Evolutionary conservation across 2,888 invertebrate species (phyloP).

Genomic region (Oxytorus armatus): DNA sequence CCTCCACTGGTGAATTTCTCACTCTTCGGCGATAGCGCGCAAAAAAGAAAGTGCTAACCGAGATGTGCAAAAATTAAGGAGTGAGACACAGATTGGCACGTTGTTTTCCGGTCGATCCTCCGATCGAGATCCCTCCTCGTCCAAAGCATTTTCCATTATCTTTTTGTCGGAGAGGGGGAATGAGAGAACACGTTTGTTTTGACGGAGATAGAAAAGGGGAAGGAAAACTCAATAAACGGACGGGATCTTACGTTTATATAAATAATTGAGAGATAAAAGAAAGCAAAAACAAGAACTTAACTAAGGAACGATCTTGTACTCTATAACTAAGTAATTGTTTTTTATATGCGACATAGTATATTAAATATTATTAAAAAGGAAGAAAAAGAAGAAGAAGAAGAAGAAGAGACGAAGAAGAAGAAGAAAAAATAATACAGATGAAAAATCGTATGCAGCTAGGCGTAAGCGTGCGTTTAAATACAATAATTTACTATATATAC

Average conservation of each 20-base stretch:
- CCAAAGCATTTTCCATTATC: constrained; percentile 33
- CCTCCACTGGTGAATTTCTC: neutral
- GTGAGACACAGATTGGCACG: constrained; percentile 1
- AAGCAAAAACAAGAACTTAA: constrained; percentile 66
- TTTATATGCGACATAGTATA: constrained; percentile 83
- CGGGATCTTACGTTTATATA: constrained; percentile 35
- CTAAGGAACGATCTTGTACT: constrained; percentile 81
- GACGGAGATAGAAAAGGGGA: constrained; percentile 25
- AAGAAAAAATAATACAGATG: constrained; percentile 63
- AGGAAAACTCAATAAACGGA: constrained; percentile 21
- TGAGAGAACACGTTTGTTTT: constrained; percentile 72
- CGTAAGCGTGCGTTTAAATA: constrained; percentile 80
- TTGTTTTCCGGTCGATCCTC: constrained; percentile 36
- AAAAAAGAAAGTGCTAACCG: neutral
- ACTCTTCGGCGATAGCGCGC: neutral
- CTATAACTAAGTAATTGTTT: constrained; percentile 83
- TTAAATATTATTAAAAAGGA: constrained; percentile 77
- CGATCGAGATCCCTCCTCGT: constrained; percentile 32
- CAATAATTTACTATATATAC: constrained; percentile 76
- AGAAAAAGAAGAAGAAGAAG: constrained; percentile 35
- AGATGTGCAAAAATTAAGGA: neutral
- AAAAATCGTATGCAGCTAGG: constrained; percentile 78
- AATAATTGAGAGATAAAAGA: constrained; percentile 31
- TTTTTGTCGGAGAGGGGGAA: constrained; percentile 66
- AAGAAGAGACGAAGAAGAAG: constrained; percentile 35